Conservation (phyloP, 2,113 vertebrate species). For the Macrotus californicus region DNA sequence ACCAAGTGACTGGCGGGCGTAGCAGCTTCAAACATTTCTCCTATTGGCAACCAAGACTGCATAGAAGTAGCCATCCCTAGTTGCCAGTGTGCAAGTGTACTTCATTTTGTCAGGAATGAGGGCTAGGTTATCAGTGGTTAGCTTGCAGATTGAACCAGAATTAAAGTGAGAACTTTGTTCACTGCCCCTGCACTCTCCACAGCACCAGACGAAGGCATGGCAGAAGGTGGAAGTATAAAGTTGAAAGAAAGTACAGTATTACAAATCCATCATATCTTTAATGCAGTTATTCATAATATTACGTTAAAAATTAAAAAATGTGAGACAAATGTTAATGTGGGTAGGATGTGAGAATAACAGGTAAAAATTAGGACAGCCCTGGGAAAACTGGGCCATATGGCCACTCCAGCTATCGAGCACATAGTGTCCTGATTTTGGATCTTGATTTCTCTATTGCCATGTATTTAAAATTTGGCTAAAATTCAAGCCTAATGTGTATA, state of each 20-base stretch:
- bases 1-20: background rate
- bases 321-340: background rate
- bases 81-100: background rate
- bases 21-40: background rate
- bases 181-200: background rate
- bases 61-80: background rate
- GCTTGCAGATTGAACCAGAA: background rate
- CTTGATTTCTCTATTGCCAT: background rate
- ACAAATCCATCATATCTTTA: background rate
- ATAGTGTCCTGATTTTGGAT: background rate
- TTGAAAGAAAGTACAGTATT: background rate
- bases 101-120: background rate
- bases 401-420: background rate
- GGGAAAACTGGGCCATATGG: background rate
- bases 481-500: background rate
- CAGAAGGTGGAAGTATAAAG: background rate
- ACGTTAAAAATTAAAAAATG: background rate
- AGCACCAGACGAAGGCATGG: background rate
- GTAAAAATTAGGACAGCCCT: background rate
- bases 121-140: background rate
- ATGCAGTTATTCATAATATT: background rate
- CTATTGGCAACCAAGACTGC: background rate
- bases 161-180: background rate
- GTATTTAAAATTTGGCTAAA: slow-evolving; percentile 26
- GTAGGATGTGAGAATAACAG: background rate